Base-by-base conservation (phyloP, 2,113 vertebrate genomes). In the Tetraodon nigroviridis region DNA sequence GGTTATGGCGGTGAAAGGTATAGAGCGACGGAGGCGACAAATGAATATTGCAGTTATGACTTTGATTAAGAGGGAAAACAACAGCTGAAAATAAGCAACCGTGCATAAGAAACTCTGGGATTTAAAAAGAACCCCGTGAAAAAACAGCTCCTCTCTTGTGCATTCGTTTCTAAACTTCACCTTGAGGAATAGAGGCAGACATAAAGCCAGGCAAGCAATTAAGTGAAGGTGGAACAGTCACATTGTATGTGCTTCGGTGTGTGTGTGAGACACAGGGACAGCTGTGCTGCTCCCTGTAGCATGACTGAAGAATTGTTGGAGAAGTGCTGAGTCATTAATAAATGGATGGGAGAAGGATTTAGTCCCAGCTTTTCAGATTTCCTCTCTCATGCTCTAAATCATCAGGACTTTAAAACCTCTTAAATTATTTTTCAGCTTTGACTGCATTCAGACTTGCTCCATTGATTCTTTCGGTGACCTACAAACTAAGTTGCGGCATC, bases 11-110 rank as follows among this genome's bases (percentile, higher is more conserved):
- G 40, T 61, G 72, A 70, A 63, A 61, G 44, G 59, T 40, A 19
- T 51, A 51, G 64, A 45, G 58, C 51, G 55, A 51, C 19, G 20
- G 32, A 66, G 44, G 2, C 15, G 6, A 52, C 21, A 42, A 29
- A 80, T 78, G 64, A 79, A 76, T 78, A 76, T 81, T 80, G 74
- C 47, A 77, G 58, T 16, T 58, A 11, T 48, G 58, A 49, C 64
- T 70, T 60, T 70, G 65, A 73, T 66, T 65, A 64, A 51, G 65
- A 61, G 61, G 60, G 60, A 57, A 61, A 61, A 65, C 66, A 62
- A 49, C 42, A 48, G 57, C 63, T 61, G 70, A 61, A 77, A 73
- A 79, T 69, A 59, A 66, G 60, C 78, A 65, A 12, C 19, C 42
- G 10, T 70, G 27, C 49, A 60, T 76, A 57, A 69, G 58, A 50